Evolutionary conservation across 2,888 invertebrate species (phyloP).

Genomic region (Apodemia duryi): DNA sequence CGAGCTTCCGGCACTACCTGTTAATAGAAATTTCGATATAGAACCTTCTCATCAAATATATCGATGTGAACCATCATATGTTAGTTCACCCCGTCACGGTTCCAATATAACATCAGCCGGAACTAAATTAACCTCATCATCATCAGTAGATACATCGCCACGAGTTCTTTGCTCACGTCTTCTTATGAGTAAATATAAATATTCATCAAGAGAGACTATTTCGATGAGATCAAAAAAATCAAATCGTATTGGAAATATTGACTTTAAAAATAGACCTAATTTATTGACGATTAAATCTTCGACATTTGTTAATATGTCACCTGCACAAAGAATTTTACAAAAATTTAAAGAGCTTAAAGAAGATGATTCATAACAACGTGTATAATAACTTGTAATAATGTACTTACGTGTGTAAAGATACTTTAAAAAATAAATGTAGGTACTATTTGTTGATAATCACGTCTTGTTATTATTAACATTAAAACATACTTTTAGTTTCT

Average conservation of each 20-base stretch:
- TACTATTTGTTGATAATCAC: too few species aligned
- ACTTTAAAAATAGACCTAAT: slow-evolving; percentile 33
- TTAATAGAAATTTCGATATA: slow-evolving; percentile 36
- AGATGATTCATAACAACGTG: slow-evolving; percentile 35
- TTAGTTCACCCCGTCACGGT: slow-evolving; percentile 54
- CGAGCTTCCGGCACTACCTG: slow-evolving; percentile 48
- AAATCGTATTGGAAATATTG: slow-evolving; percentile 17
- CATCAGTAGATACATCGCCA: slow-evolving; percentile 51
- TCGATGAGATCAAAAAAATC: slow-evolving; percentile 26
- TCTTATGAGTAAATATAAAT: slow-evolving; percentile 40
- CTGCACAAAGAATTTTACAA: slow-evolving; percentile 52
- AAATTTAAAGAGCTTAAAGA: slow-evolving; percentile 52
- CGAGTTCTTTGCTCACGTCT: slow-evolving; percentile 50
- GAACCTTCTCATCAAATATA: slow-evolving; percentile 42
- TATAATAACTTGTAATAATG: too few species aligned
- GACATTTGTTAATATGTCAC: slow-evolving; percentile 40
- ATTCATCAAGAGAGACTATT: slow-evolving; percentile 38
- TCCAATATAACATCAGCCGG: slow-evolving; percentile 43
- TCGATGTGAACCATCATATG: slow-evolving; percentile 51
- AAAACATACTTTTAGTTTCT: too few species aligned
- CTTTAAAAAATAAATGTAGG: too few species aligned
- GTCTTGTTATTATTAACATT: too few species aligned
- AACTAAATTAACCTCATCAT: slow-evolving; percentile 42
- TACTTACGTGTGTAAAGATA: too few species aligned
- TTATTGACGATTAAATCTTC: slow-evolving; percentile 47